Conservation (phyloP, 2,113 vertebrate species). For the Cathartes aura region DNA sequence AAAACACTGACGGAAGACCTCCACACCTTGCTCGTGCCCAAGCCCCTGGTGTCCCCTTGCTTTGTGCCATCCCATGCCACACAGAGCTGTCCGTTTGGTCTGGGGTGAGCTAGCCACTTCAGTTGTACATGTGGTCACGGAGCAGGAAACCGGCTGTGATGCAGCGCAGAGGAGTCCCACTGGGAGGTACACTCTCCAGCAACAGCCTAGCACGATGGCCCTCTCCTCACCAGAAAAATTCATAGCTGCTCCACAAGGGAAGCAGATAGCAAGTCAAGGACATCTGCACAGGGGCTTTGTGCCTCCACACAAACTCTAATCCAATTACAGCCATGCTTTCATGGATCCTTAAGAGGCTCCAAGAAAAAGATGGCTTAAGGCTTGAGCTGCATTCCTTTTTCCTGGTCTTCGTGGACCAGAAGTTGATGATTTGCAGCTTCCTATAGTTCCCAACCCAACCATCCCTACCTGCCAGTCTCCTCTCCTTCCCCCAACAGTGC, state of each 20-base stretch:
- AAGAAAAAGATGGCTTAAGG: slow-evolving; percentile 9
- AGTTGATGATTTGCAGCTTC: slow-evolving; percentile 18
- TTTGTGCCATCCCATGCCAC: neutral
- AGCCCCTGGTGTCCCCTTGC: fast-evolving
- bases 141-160: neutral
- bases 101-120: neutral
- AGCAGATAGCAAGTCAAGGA: neutral
- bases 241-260: neutral
- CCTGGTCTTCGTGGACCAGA: neutral
- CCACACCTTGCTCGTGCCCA: neutral
- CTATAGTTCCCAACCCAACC: neutral
- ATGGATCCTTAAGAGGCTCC: slow-evolving; percentile 14
- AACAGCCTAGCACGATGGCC: neutral
- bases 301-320: slow-evolving; percentile 38
- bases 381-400: neutral
- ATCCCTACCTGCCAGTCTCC: slow-evolving; percentile 5
- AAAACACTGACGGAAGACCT: fast-evolving
- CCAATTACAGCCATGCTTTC: slow-evolving; percentile 35
- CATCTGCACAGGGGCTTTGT: neutral
- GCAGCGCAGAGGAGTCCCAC: neutral
- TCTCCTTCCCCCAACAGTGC: neutral
- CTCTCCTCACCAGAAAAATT: neutral
- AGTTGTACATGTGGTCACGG: fast-evolving
- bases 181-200: neutral
- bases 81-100: neutral